A percentile compares a stretch with the other conserved stretches of the same genome.
Conservation (phyloP, 2,797 vertebrate genomes). For the Platyrinchus mystaceus region DNA sequence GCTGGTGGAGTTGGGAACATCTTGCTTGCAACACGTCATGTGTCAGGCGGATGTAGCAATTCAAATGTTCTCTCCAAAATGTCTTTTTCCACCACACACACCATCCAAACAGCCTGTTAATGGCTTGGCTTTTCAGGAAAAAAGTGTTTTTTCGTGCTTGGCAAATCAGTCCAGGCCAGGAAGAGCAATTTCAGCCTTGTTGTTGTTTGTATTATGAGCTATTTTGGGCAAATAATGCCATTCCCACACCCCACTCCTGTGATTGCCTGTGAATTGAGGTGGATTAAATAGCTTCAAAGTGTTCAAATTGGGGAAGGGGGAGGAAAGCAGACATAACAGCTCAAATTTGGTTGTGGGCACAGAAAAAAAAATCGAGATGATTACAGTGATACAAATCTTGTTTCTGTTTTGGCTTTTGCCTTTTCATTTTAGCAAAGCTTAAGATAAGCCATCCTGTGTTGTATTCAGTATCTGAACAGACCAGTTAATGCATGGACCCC, state of each 20-base stretch:
- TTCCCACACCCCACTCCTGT: background rate
- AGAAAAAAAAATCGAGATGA: background rate
- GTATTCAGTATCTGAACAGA: background rate
- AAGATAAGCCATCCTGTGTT: background rate
- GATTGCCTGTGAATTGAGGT: background rate
- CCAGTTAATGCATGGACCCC: background rate
- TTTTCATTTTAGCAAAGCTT: background rate
- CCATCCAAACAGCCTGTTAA: background rate
- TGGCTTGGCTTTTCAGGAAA: slow-evolving; percentile 21
- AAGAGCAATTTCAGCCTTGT: background rate
- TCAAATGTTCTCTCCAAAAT: background rate
- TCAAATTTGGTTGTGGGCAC: background rate
- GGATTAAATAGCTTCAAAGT: background rate
- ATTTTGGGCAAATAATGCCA: background rate
- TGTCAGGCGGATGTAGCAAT: background rate
- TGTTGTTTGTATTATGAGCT: background rate
- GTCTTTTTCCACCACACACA: background rate
- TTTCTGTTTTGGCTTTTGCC: background rate
- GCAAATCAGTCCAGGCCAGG: background rate
- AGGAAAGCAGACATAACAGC: background rate
- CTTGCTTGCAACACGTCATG: background rate
- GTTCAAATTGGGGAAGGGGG: fast-evolving
- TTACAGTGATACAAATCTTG: background rate
- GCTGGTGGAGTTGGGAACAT: background rate
- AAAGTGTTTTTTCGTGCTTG: background rate